These are phyloP conservation scores for Felis chaus DNA, from an alignment of 2,113 vertebrate species.

Conservation along the genomic window DNA sequence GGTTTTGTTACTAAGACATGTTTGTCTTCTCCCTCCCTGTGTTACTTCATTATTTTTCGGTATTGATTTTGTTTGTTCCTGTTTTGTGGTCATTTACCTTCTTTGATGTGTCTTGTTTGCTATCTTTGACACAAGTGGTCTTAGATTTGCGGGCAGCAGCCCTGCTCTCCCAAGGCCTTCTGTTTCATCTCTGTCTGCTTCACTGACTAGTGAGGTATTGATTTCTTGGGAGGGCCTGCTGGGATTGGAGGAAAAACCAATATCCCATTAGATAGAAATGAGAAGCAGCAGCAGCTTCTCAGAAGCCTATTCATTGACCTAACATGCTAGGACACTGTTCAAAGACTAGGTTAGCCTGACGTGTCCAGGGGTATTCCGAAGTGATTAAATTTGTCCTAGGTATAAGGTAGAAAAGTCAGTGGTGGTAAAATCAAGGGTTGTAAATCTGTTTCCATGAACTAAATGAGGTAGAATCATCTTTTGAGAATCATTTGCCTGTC, in stretches of 20 bases:
- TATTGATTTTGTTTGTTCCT: slow-evolving; percentile 33
- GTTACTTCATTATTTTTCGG: accelerated
- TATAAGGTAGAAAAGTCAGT: slow-evolving; percentile 1
- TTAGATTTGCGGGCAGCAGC: slow-evolving; percentile 47
- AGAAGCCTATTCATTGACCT: slow-evolving; percentile 16
- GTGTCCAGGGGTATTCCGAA: not conserved
- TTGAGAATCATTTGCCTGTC: not conserved
- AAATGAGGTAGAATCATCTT: slow-evolving; percentile 32
- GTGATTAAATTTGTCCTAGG: not conserved
- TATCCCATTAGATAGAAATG: slow-evolving; percentile 76
- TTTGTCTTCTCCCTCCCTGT: slow-evolving; percentile 12
- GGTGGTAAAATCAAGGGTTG: not conserved
- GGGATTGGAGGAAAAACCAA: slow-evolving; percentile 71
- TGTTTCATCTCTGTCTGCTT: slow-evolving; percentile 64
- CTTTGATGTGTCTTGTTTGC: slow-evolving; percentile 58
- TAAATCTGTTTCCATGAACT: slow-evolving; percentile 47
- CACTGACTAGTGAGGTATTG: slow-evolving; percentile 63
- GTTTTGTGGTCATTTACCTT: slow-evolving; percentile 29
- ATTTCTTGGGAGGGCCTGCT: slow-evolving; percentile 61
- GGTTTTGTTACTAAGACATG: not conserved
- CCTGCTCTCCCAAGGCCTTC: slow-evolving; percentile 65
- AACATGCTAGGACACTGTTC: not conserved
- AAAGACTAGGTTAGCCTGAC: not conserved
- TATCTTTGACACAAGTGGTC: slow-evolving; percentile 48
- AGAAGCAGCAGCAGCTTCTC: not conserved